These are phyloP conservation scores for Agrotis exclamationis DNA, from an alignment of 2,888 invertebrate genomes.

Conservation along the genomic window DNA sequence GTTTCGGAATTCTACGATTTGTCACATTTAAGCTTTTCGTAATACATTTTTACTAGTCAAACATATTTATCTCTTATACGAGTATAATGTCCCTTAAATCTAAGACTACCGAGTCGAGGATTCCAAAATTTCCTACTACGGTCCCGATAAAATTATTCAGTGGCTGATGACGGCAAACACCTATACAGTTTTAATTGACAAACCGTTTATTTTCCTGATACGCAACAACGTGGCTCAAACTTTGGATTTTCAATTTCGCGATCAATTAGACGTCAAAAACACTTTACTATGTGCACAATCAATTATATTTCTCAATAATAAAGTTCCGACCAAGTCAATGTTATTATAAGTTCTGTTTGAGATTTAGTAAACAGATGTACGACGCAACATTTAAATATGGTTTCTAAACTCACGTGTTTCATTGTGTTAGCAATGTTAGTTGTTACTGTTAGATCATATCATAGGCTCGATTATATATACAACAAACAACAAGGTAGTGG, in stretches of 20 bases:
- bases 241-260: slow-evolving; percentile 30
- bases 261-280: slow-evolving; percentile 4
- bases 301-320: slow-evolving; percentile 31
- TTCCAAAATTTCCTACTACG: too few species aligned
- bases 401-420: slow-evolving; percentile 7
- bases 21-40: too few species aligned
- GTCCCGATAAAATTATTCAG: too few species aligned
- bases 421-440: slow-evolving; percentile 16
- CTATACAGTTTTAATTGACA: too few species aligned
- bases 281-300: background rate
- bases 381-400: slow-evolving; percentile 19
- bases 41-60: too few species aligned
- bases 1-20: too few species aligned
- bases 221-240: background rate
- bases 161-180: too few species aligned
- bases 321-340: slow-evolving; percentile 4
- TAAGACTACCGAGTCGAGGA: background rate
- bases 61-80: too few species aligned
- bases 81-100: too few species aligned
- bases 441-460: slow-evolving; percentile 7
- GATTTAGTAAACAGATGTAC: background rate
- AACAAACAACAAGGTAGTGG: background rate
- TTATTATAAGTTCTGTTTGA: slow-evolving; percentile 2
- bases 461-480: background rate
- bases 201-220: background rate